Evolutionary conservation across 2,797 vertebrate species (phyloP).

Genomic region (Clarias laeviceps): DNA sequence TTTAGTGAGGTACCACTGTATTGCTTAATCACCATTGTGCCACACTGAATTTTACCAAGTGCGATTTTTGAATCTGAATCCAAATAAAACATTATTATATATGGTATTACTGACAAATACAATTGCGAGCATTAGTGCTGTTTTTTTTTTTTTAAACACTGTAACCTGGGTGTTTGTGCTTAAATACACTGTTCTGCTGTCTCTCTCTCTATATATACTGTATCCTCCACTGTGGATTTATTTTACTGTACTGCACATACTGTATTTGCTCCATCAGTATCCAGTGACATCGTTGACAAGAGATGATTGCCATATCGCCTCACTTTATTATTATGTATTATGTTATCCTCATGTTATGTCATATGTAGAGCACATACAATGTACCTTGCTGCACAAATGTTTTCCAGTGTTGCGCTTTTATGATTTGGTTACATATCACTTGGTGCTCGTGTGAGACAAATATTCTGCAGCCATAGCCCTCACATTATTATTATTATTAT

Average conservation of each 20-base stretch:
- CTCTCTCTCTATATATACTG: not conserved
- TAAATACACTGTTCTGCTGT: conserved; percentile 18
- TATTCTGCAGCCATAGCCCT: conserved; percentile 35
- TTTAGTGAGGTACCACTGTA: not conserved
- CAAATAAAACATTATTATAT: conserved; percentile 43
- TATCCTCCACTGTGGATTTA: conserved; percentile 47
- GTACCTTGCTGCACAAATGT: conserved; percentile 32
- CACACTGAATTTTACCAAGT: conserved; percentile 53
- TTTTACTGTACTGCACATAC: conserved; percentile 17
- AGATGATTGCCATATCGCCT: conserved; percentile 51
- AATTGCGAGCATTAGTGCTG: conserved; percentile 11
- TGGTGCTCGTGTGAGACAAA: conserved; percentile 60
- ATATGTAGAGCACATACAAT: conserved; percentile 53
- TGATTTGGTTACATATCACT: conserved; percentile 32
- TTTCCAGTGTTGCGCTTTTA: conserved; percentile 42
- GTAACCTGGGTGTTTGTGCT: conserved; percentile 29
- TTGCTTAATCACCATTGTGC: conserved; percentile 54
- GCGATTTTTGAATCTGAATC: conserved; percentile 51
- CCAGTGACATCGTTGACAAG: conserved; percentile 2
- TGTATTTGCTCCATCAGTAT: conserved; percentile 42
- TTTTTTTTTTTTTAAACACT: not conserved
- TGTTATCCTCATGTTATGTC: conserved; percentile 58
- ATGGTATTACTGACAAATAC: conserved; percentile 1
- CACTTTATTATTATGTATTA: conserved; percentile 56
- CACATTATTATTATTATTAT: conserved; percentile 33